Conservation (phyloP, 2,888 invertebrate species). For the Polyommatus iphigenia region DNA sequence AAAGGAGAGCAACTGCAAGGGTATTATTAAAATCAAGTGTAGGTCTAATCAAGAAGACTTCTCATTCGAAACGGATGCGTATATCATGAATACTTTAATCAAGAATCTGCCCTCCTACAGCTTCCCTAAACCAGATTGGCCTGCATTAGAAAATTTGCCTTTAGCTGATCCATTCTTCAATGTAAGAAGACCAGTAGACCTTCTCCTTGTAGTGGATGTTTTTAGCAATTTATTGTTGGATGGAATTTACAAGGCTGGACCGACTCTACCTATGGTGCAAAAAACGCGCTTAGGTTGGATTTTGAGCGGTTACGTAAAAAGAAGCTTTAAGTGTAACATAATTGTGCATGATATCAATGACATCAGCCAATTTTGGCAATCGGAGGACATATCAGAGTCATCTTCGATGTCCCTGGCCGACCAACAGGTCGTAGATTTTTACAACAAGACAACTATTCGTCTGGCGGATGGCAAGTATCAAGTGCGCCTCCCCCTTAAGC, state of each 20-base stretch:
- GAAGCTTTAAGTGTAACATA: conserved; percentile 33
- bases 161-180: no score
- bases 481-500: conserved; percentile 37
- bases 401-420: no score
- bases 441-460: no score
- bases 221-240: no score
- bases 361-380: conserved; percentile 32
- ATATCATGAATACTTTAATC: conserved; percentile 35
- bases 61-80: conserved; percentile 33
- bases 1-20: conserved; percentile 37
- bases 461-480: conserved; percentile 37
- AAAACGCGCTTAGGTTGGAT: conserved; percentile 42
- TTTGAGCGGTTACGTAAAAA: conserved; percentile 35
- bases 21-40: no score
- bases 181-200: no score
- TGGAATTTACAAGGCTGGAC: conserved; percentile 24
- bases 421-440: no score
- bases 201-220: no score
- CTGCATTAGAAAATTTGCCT: no score
- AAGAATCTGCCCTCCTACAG: conserved; percentile 35
- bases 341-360: conserved; percentile 26
- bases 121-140: no score
- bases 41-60: conserved; percentile 28
- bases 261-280: conserved; percentile 34
- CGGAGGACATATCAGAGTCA: no score